phyloP scores from a whole-genome alignment of 2,888 invertebrate genomes.

The Kuschelorhynchus macadamiae region DNA sequence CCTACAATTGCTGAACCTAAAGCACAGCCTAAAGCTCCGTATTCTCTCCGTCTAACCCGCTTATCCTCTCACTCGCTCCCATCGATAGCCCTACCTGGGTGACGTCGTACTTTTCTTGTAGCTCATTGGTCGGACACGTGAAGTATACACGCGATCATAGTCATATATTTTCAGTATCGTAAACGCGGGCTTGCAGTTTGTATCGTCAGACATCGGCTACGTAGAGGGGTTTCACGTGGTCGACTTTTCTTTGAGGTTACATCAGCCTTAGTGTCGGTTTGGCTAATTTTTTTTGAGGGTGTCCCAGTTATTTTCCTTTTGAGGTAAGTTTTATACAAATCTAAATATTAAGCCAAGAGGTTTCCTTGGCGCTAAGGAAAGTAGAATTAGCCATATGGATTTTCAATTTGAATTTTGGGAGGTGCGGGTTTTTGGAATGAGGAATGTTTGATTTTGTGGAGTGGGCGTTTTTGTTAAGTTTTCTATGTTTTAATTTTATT shows the following conservation, averaged over 20 bases:
- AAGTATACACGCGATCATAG: conserved; percentile 12
- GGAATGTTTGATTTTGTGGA: no score
- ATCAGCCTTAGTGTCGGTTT: conserved; percentile 3
- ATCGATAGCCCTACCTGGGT: conserved; percentile 20
- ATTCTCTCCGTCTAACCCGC: background rate
- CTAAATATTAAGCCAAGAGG: no score
- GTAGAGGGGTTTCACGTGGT: conserved; percentile 17
- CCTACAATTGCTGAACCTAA: background rate
- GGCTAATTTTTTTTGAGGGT: conserved; percentile 6
- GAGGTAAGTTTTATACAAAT: no score
- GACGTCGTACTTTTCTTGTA: conserved; percentile 1
- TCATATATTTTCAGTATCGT: conserved; percentile 16
- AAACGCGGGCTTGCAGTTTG: background rate
- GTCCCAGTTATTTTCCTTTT: no score
- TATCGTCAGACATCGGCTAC: background rate
- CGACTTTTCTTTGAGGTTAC: conserved; percentile 13
- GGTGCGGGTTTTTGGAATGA: no score
- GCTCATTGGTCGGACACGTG: conserved; percentile 11
- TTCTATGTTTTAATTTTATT: no score
- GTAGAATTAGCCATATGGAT: no score
- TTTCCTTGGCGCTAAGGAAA: no score
- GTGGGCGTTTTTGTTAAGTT: no score
- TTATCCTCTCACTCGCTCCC: conserved; percentile 5
- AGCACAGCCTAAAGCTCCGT: background rate
- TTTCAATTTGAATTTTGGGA: no score